Base-by-base conservation (phyloP, 2,888 invertebrate genomes). In the Diogma glabrata region DNA sequence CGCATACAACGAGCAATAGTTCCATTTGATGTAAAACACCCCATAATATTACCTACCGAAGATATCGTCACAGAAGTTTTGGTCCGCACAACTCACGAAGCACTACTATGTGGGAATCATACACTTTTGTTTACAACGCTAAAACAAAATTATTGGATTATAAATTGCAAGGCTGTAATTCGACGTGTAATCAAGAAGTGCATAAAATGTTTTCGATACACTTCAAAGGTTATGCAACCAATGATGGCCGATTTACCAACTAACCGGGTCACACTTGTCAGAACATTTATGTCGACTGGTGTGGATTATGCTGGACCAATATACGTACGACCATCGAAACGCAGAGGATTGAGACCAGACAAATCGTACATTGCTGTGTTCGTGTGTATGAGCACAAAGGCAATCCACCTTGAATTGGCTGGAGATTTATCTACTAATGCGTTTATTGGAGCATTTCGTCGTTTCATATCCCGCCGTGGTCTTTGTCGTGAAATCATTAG, bases 281-380 rank as follows among this genome's bases (percentile, higher is more conserved):
- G 33, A 10, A 12, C 33, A 33, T 33, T 33, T 33, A 33, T 33
- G 33, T 7, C 10, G 33, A 10, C 33, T 33, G 33, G 5, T 33
- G 33, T 33, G 33, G 33, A 33, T 33, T 33, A 33, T 10, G 33
- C 33, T 33, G 33, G 33, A 33, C 33, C 33, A 33, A 33, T 33
- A 33, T 33, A 33, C 10, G 33, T 33, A 16, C 12, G 33, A 33
- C 33, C 33, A 33, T 33, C 33, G 33, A 33, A 7, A 33, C 33
- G 33, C 12, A 4, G 14, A 33, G 33, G 33, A 33, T 10, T 10
- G 10, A 33, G 14, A 33, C 6, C 33, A 4, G 33, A 33, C 10
- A 33, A 33, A 10, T 33, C 33, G 14, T 33, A 33, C 33, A 33
- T 33, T 33, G 33, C 33, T 10, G 33, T 33, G 12, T 33, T 33